A percentile compares a stretch with the other conserved stretches of the same genome.
These are phyloP conservation scores for Garra rufa DNA, from an alignment of 2,113 vertebrate species.

Conservation along the genomic window DNA sequence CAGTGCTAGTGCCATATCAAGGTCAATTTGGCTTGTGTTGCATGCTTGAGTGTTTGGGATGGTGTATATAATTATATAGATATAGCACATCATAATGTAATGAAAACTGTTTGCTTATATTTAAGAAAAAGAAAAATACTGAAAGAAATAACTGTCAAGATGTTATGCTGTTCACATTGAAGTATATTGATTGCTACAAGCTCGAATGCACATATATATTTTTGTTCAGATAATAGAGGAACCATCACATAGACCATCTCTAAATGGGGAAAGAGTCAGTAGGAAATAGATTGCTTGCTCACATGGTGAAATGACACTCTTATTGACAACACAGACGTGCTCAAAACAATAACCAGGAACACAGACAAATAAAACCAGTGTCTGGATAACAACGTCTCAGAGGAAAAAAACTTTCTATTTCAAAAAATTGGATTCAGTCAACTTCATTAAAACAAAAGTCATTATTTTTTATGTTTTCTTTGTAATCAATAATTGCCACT, in stretches of 20 bases:
- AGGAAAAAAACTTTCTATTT: not conserved
- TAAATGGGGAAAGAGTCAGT: not conserved
- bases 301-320: constrained; percentile 20
- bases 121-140: too few species aligned
- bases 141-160: not conserved
- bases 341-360: constrained; percentile 1
- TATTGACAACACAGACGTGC: not conserved
- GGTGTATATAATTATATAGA: not conserved
- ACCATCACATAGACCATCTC: constrained; percentile 23
- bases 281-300: constrained; percentile 30
- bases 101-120: not conserved
- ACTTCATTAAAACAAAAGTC: not conserved
- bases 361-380: constrained; percentile 21
- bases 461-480: not conserved
- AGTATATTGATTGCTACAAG: constrained; percentile 25
- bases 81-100: not conserved
- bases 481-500: not conserved
- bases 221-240: constrained; percentile 23
- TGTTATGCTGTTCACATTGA: constrained; percentile 7
- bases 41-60: not conserved
- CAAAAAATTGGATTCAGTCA: too few species aligned
- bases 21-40: constrained; percentile 26
- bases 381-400: not conserved
- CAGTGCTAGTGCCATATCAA: constrained; percentile 12
- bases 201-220: not conserved